phyloP scores from a whole-genome alignment of 1,140 invertebrate species.

The Trachymyrmex septentrionalis region DNA sequence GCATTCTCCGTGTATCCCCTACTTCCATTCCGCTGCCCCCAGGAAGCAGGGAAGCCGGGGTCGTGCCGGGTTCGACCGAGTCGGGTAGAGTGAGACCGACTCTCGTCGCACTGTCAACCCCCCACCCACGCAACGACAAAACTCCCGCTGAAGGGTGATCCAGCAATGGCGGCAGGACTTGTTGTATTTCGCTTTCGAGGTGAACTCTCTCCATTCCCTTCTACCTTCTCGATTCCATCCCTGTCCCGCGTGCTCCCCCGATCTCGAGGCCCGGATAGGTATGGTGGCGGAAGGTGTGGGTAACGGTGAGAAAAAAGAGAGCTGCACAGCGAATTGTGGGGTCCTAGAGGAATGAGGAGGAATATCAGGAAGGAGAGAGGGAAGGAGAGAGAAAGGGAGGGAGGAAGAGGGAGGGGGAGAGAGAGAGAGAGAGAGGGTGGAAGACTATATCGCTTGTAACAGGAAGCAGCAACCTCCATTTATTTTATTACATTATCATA shows the following conservation, averaged over 20 bases:
- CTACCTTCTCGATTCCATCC: slow-evolving; percentile 78
- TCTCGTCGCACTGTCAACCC: slow-evolving; percentile 67
- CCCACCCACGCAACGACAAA: slow-evolving; percentile 77
- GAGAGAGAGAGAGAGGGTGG: slow-evolving; percentile 30
- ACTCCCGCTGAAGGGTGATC: slow-evolving; percentile 83
- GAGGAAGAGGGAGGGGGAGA: background rate
- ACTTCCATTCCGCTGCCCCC: slow-evolving; percentile 6
- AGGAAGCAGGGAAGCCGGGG: slow-evolving; percentile 44
- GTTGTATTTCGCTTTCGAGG: slow-evolving; percentile 84
- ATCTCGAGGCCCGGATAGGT: background rate
- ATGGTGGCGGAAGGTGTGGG: slow-evolving; percentile 26
- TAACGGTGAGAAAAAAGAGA: slow-evolving; percentile 2
- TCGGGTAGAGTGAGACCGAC: slow-evolving; percentile 52
- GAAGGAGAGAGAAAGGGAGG: background rate
- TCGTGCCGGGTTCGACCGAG: slow-evolving; percentile 63
- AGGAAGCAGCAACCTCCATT: slow-evolving; percentile 83
- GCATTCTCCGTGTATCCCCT: slow-evolving; percentile 8
- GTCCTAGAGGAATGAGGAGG: slow-evolving; percentile 19
- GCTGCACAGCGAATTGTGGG: background rate
- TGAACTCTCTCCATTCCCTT: slow-evolving; percentile 71
- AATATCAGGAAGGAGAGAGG: slow-evolving; percentile 18
- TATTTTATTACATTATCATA: slow-evolving; percentile 88
- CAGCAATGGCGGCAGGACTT: slow-evolving; percentile 87
- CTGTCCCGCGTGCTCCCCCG: slow-evolving; percentile 28
- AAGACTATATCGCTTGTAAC: slow-evolving; percentile 77